A percentile compares a stretch with the other conserved stretches of the same genome.
These are phyloP conservation scores for Plusia festucae DNA, from an alignment of 2,888 invertebrate species.

Conservation along the genomic window DNA sequence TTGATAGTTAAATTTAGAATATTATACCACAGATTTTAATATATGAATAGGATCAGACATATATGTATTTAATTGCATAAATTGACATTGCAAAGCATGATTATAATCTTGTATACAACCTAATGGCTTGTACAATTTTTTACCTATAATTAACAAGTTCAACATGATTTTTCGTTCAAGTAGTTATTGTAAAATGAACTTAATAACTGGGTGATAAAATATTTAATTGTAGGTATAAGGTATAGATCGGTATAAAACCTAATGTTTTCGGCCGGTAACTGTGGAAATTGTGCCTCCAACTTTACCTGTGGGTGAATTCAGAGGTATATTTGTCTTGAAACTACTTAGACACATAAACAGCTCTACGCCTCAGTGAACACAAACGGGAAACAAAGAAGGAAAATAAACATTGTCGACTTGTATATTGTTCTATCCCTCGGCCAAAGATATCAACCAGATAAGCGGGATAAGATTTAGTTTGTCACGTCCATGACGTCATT, in stretches of 20 bases:
- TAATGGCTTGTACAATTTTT: background rate
- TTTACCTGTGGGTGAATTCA: conserved; percentile 52
- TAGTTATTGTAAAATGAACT: background rate
- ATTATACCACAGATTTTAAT: conserved; percentile 10
- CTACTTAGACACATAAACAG: conserved; percentile 44
- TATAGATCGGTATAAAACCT: conserved; percentile 34
- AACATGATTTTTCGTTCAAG: background rate
- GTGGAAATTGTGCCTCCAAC: conserved; percentile 43
- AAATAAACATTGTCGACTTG: conserved; percentile 39
- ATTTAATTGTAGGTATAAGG: conserved; percentile 15
- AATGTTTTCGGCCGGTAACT: conserved; percentile 33
- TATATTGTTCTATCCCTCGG: conserved; percentile 38
- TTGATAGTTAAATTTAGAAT: conserved; percentile 18
- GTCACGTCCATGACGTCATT: conserved; percentile 49
- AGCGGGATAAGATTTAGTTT: conserved; percentile 39
- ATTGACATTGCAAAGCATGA: background rate
- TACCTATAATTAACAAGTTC: background rate
- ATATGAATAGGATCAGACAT: conserved; percentile 13
- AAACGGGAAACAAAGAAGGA: conserved; percentile 43
- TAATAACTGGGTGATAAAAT: conserved; percentile 18
- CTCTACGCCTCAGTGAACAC: conserved; percentile 47
- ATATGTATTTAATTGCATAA: conserved; percentile 18
- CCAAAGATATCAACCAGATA: conserved; percentile 51
- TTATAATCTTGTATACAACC: background rate
- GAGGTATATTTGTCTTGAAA: conserved; percentile 47